phyloP scores from a whole-genome alignment of 2,797 vertebrate species.

The Sebastes cheni region DNA sequence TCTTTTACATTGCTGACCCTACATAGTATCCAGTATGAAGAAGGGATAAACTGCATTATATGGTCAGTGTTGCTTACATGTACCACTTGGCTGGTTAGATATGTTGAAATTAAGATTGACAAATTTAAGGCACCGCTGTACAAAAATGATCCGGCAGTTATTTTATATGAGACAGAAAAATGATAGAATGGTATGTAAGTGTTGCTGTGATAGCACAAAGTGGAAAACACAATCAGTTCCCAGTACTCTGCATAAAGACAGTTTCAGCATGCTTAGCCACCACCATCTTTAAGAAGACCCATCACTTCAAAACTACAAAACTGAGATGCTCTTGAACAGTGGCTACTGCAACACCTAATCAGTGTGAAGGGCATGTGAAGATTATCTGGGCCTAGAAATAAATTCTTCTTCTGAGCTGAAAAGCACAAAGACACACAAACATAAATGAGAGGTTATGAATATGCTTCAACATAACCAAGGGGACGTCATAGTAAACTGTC shows the following conservation, averaged over 20 bases:
- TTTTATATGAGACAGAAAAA: background rate
- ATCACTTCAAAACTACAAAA: conserved; percentile 15
- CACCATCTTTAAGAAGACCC: background rate
- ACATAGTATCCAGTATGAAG: conserved; percentile 26
- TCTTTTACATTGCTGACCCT: conserved; percentile 58
- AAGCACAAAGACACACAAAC: background rate
- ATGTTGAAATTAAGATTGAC: conserved; percentile 7
- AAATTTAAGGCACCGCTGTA: background rate
- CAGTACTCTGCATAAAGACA: background rate
- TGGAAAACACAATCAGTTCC: background rate
- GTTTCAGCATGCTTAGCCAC: background rate
- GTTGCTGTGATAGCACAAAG: background rate
- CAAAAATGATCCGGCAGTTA: background rate
- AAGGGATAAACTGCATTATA: background rate
- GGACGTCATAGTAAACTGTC: background rate
- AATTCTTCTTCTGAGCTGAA: background rate
- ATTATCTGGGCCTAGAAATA: background rate
- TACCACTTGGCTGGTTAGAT: background rate
- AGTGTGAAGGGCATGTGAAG: background rate
- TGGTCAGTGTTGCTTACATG: background rate
- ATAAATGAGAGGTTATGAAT: background rate
- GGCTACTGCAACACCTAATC: background rate
- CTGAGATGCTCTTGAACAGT: background rate
- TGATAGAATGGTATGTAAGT: background rate
- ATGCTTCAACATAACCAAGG: background rate